Base-by-base conservation (phyloP, 2,113 vertebrate species). In the Dendrocopos noguchii region DNA sequence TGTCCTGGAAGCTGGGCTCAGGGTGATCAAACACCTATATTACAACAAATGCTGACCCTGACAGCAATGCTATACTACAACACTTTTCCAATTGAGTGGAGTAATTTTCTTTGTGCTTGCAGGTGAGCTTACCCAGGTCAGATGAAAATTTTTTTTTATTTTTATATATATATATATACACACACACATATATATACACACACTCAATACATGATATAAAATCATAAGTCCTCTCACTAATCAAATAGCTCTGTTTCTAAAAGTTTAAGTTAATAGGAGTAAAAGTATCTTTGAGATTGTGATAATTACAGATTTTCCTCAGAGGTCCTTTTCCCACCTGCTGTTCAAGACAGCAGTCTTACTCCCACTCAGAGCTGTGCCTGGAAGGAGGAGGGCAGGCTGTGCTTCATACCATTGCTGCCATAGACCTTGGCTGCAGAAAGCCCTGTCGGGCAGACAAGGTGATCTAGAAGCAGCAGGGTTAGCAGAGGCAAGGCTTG, bases 321-420 rank as follows among this genome's bases (percentile, higher is more conserved):
- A 36, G 47, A 28, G 46, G 6, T 56, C 12, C 64, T 93, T 87
- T 27, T 20, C 5, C 17, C 1, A 1, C 47, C 34, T 73, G 34
- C 53, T 68, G 14, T 50, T 84, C 44, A 66, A 27, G 29, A 27
- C 28, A 56, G 13, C 6, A 33, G 14, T 55, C 15, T 17, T 70
- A 10, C n/a, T 61, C n/a, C 66, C 16, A 13, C 20, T 76, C 16
- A 25, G 47, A 72, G 36, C 22, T 44, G 47, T 47, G 28, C 0
- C 0, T 53, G 56, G 50, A 65, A 79, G 82, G 65, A 46, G 28
- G 20, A 4, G 9, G 28, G 47, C 1, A 12, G 10, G 13, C 8
- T 65, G 25, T 60, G 8, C 7, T 80, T 77, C 64, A 12, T 52
- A 64, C 18, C 52, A 50, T 21, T 0, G 0, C 34, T 46, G 39